Base-by-base conservation (phyloP, 2,888 invertebrate genomes). In the Polymixis flavicincta region DNA sequence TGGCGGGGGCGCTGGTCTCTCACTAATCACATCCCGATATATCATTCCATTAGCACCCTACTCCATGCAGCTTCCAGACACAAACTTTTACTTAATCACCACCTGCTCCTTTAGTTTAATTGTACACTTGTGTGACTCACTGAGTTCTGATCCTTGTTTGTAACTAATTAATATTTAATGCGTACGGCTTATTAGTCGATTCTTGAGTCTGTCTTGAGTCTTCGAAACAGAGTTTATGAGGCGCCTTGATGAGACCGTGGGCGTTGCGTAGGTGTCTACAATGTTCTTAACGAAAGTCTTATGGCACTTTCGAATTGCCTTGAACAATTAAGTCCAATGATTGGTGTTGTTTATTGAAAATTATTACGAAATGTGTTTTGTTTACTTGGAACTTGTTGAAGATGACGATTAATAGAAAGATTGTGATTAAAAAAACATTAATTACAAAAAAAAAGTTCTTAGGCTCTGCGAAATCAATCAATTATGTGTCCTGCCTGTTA, bases 31-130 rank as follows among this genome's bases (percentile, higher is more conserved):
- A 28, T 64, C 8, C 7, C 4, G 19, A 19, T 9, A 57, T 37
- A n/a, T 65, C 14, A 69, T 48, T 77, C 74, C 73, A 79, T 78
- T 73, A 25, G 11, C 14, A 78, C 0, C 17, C 1, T 42, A 66
- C 42, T 83, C 68, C 82, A 73, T 68, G 71, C 75, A 81, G 73
- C 75, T 78, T 79, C 68, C 73, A 76, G 75, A 82, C 72, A 81
- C 82, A 88, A 93, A 92, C 88, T 92, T 93, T 89, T 89, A 89
- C 88, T 89, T 89, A 90, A 90, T 92, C 90, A 90, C 89, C 90
- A 92, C 90, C 92, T 90, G 91, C 82, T 88, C 85, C 83, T 80
- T 74, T 79, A 87, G 85, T 87, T 88, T 83, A 84, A 88, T 87
- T 85, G 86, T 80, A 80, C 79, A 84, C 74, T 86, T 89, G 85